Percentiles rank a stretch among this genome's conserved stretches.
phyloP scores from a whole-genome alignment of 2,113 vertebrate genomes.

The Seriola aureovittata region DNA sequence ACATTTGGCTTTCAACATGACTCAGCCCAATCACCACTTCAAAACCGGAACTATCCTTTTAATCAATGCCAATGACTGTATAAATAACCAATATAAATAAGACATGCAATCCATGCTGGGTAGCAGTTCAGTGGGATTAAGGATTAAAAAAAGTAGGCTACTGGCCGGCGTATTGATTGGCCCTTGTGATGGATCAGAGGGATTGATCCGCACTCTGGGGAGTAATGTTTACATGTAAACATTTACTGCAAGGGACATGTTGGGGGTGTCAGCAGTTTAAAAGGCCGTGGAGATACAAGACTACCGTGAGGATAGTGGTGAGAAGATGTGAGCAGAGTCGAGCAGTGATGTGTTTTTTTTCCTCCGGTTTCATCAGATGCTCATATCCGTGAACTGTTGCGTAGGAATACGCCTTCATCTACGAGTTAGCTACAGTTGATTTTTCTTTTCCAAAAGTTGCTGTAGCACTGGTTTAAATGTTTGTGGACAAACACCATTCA shows the following conservation, averaged over 20 bases:
- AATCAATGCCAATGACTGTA: background rate
- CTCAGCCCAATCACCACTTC: conserved; percentile 24
- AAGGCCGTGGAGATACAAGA: conserved; percentile 19
- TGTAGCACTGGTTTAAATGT: conserved; percentile 11
- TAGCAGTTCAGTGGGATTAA: conserved; percentile 25
- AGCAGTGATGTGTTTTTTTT: background rate
- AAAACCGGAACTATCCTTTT: conserved; percentile 22
- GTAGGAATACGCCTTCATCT: conserved; percentile 3
- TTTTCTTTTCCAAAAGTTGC: conserved; percentile 38
- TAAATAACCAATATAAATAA: conserved; percentile 5
- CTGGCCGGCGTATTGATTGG: conserved; percentile 42
- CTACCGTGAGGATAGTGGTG: background rate
- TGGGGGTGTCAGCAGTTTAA: conserved; percentile 59
- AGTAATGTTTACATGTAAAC: conserved; percentile 66
- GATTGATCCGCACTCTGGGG: conserved; percentile 56
- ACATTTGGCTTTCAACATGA: conserved; percentile 25
- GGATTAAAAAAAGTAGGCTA: conserved; percentile 32
- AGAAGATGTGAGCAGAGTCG: background rate
- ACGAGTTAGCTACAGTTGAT: background rate
- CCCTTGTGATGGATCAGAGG: conserved; percentile 45
- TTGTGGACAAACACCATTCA: background rate
- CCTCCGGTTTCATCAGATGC: conserved; percentile 11
- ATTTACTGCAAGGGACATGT: conserved; percentile 54
- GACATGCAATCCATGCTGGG: background rate
- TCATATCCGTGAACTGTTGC: conserved; percentile 61